These are phyloP conservation scores for Eulemur coronatus DNA, from an alignment of 2,797 vertebrate species.

Conservation along the genomic window DNA sequence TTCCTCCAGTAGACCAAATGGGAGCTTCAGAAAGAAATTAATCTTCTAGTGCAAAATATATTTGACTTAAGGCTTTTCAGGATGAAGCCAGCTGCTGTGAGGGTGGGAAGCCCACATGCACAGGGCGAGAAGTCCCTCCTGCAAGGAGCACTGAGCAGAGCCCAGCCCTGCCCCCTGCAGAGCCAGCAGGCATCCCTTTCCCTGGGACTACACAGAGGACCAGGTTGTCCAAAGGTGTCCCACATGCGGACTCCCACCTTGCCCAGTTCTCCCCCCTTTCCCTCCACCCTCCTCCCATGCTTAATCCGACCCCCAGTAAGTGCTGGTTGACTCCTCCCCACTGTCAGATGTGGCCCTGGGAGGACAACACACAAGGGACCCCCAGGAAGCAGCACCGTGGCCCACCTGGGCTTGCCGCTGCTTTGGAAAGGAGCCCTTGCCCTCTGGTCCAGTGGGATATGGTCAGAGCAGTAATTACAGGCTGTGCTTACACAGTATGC, in stretches of 20 bases:
- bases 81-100: background rate
- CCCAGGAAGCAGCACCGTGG: background rate
- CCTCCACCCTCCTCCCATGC: background rate
- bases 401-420: background rate
- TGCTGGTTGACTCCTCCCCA: background rate
- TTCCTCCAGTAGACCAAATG: background rate
- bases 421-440: background rate
- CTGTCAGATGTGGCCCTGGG: background rate
- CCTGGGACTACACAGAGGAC: background rate
- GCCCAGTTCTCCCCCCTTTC: background rate
- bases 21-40: background rate
- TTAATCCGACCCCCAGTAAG: background rate
- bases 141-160: background rate
- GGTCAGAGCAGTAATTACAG: background rate
- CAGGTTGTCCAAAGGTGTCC: background rate
- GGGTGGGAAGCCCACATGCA: background rate
- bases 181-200: background rate
- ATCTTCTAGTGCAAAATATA: background rate
- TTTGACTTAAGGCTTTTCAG: background rate
- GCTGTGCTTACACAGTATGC: background rate
- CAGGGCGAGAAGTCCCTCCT: background rate
- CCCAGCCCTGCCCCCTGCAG: background rate
- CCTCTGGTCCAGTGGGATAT: background rate
- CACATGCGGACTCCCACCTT: accelerated
- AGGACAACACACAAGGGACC: background rate